These are phyloP conservation scores for Ophion costatus DNA, from an alignment of 2,888 invertebrate genomes.

Conservation along the genomic window DNA sequence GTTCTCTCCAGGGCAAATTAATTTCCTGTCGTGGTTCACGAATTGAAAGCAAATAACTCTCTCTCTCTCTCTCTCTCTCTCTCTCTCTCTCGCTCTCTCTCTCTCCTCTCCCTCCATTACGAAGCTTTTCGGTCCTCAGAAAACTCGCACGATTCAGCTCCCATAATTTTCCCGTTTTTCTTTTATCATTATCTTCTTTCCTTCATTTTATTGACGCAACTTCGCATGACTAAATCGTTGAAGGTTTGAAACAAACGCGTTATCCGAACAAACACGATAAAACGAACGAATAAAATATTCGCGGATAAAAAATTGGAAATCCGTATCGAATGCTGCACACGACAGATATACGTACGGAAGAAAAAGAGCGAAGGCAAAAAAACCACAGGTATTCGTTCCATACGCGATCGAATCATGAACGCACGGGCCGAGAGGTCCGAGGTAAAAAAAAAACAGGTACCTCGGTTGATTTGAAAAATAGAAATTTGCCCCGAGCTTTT, in stretches of 20 bases:
- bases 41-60: conserved; percentile 54
- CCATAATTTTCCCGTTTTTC: background rate
- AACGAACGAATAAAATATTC: conserved; percentile 1
- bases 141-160: conserved; percentile 20
- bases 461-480: background rate
- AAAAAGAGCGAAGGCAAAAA: background rate
- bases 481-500: background rate
- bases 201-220: no score
- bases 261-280: conserved; percentile 6
- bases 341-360: background rate
- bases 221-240: conserved; percentile 15
- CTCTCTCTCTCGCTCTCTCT: conserved; percentile 10
- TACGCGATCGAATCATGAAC: no score
- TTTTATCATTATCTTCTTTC: no score
- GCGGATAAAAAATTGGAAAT: background rate
- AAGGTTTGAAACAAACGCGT: conserved; percentile 1
- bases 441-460: no score
- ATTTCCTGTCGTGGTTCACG: conserved; percentile 46
- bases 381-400: background rate
- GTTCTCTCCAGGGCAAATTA: conserved; percentile 17
- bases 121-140: conserved; percentile 41
- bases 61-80: background rate
- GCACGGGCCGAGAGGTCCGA: no score
- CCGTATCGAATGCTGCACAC: background rate
- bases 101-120: conserved; percentile 5